These are phyloP conservation scores for Coecobrya sp. DNA, from an alignment of 2,888 invertebrate species.

Conservation along the genomic window DNA sequence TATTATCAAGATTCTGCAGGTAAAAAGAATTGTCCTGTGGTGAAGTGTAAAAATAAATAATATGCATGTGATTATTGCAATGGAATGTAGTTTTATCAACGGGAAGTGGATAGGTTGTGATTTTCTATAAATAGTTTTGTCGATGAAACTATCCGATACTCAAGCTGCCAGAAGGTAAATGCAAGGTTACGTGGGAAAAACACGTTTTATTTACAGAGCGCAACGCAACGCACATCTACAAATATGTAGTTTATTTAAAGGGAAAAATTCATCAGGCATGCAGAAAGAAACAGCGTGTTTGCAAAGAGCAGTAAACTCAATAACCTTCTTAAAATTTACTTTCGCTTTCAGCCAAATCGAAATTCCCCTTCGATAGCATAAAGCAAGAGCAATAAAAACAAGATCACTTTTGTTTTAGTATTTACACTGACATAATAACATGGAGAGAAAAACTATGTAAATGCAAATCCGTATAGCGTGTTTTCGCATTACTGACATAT, in stretches of 20 bases:
- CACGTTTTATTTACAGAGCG: not conserved
- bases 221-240: not conserved
- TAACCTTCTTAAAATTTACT: constrained; percentile 51
- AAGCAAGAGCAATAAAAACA: not conserved
- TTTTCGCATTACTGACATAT: not conserved
- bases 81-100: not conserved
- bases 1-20: not conserved
- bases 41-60: too few species aligned
- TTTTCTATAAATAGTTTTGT: constrained; percentile 37
- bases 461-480: not conserved
- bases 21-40: not conserved
- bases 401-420: not conserved
- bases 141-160: constrained; percentile 7
- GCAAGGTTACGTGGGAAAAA: constrained; percentile 74
- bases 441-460: not conserved
- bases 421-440: not conserved
- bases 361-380: constrained; percentile 25
- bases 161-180: not conserved
- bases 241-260: not conserved
- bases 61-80: not conserved
- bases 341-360: constrained; percentile 58
- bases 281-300: constrained; percentile 8
- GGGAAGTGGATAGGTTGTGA: constrained; percentile 37
- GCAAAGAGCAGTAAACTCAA: not conserved
- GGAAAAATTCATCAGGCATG: not conserved